Evolutionary conservation across 2,797 vertebrate genomes (phyloP), one percentile per base, ranked within the genome.

Genomic region (Tinamus major): DNA sequence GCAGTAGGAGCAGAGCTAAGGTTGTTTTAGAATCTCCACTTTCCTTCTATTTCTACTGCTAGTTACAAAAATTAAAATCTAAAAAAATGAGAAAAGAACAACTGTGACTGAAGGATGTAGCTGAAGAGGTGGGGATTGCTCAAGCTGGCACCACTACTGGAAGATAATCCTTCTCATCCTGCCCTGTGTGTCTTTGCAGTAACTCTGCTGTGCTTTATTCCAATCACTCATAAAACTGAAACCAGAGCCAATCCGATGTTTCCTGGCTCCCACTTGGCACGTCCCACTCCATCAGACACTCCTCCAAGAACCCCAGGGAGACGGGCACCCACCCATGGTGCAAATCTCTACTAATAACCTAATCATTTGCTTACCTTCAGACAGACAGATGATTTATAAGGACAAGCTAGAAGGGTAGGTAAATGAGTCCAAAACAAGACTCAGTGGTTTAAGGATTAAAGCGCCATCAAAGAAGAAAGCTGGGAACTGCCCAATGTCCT

Each of bases 211-310:
- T 0, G 4, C 3, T 59, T 26, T 62, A 3, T 42, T 89, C 51
- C 23, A 62, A n/a, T 42, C 9, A 11, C 29, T 39, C 68, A 48
- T 18, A 74, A 90, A 84, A 23, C 7, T 4, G 0, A 59, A 86
- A 51, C 5, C 21, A 29, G 23, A 27, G 20, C 20, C 17, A 48
- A 51, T 46, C 27, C 51, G 71, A 76, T 7, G 0, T 12, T 1
- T 69, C 6, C 6, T 4, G 6, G 12, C 26, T 84, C 23, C 61
- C 26, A 24, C 67, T 59, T 63, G 17, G 1, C 16, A 17, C 2
- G 4, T 10, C 18, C 35, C 0, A 0, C 16, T 31, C 27, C 72
- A n/a, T 83, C 53, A 26, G 42, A 41, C 1, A 1, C 21, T 82
- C 44, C 44, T 71, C 3, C 4, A 68, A 20, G 42, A 90, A 11